Conservation (phyloP, 2,797 vertebrate species). For the Rhodeus uyekii region DNA sequence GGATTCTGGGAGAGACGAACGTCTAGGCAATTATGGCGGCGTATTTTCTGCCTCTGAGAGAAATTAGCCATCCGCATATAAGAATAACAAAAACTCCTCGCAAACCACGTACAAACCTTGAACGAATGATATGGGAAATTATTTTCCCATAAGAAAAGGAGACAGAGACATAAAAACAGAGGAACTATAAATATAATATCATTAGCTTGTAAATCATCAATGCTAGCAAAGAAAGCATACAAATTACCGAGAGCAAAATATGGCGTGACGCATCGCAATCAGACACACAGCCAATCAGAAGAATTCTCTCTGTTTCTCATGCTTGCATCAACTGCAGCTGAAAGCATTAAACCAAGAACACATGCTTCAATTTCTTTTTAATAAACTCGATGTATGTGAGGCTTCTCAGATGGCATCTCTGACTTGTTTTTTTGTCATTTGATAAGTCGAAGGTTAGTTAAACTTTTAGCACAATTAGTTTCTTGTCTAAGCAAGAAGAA, state of each 20-base stretch:
- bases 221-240: neutral
- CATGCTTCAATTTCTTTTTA: too few relatives aligned
- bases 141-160: neutral
- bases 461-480: too few relatives aligned
- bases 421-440: neutral
- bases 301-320: neutral
- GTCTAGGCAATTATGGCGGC: conserved; percentile 66
- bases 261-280: too few relatives aligned
- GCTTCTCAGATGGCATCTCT: neutral
- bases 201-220: neutral
- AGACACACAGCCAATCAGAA: neutral
- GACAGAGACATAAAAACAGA: conserved; percentile 13
- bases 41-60: conserved; percentile 58
- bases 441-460: neutral
- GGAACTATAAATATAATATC: neutral
- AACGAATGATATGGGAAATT: neutral
- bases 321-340: neutral
- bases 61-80: conserved; percentile 30
- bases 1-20: conserved; percentile 57
- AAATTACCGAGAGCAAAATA: neutral
- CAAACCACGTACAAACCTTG: conserved; percentile 44
- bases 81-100: conserved; percentile 44
- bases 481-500: too few relatives aligned
- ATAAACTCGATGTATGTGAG: neutral
- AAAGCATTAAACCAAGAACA: neutral